These are phyloP conservation scores for Copsychus sechellarum DNA, from an alignment of 2,113 vertebrate genomes.

Conservation along the genomic window DNA sequence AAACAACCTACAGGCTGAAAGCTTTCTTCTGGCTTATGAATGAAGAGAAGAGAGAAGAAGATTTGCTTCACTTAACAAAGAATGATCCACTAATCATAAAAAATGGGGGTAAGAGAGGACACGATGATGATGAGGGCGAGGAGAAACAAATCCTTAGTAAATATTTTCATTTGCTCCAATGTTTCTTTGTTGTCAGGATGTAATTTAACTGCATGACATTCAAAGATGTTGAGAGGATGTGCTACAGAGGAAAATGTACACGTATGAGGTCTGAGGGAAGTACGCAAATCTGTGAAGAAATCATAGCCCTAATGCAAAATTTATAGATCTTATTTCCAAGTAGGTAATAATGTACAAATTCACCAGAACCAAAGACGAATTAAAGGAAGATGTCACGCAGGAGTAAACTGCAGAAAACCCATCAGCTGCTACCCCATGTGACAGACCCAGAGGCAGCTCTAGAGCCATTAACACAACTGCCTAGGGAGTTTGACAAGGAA, in stretches of 20 bases:
- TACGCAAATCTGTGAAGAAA: slow-evolving; percentile 11
- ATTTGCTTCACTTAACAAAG: neutral
- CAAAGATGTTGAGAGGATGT: neutral
- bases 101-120: neutral
- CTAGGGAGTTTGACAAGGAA: slow-evolving; percentile 46
- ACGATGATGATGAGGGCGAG: neutral
- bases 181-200: neutral
- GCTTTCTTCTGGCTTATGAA: neutral
- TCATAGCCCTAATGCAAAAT: slow-evolving; percentile 10
- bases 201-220: neutral
- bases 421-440: slow-evolving; percentile 9
- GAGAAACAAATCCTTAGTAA: neutral
- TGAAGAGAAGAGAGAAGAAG: neutral
- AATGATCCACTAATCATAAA: neutral
- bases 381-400: slow-evolving; percentile 23
- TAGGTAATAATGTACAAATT: slow-evolving; percentile 29
- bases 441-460: slow-evolving; percentile 63
- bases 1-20: neutral
- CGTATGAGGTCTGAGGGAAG: neutral
- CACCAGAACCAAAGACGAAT: slow-evolving; percentile 33
- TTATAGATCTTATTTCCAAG: slow-evolving; percentile 37
- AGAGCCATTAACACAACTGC: slow-evolving; percentile 48
- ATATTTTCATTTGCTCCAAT: neutral
- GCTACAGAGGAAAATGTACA: neutral
- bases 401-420: slow-evolving; percentile 14